Conservation (phyloP, 2,888 invertebrate genomes). For the Eupeodes luniger region DNA sequence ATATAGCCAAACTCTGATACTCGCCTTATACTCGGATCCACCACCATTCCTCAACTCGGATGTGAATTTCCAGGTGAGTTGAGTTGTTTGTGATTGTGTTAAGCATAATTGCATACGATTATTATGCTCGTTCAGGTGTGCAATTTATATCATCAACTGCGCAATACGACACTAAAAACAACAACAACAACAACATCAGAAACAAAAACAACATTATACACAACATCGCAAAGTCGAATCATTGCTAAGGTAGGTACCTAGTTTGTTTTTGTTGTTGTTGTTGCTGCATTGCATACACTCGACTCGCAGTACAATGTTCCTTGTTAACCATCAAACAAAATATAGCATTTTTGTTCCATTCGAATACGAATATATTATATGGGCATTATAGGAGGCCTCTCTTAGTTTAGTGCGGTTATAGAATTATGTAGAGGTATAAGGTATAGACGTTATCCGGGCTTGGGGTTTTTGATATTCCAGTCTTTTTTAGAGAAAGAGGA, state of each 20-base stretch:
- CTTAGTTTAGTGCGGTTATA: neutral
- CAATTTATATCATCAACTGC: slow-evolving; percentile 80
- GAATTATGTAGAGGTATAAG: neutral
- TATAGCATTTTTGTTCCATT: slow-evolving; percentile 50
- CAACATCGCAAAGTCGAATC: slow-evolving; percentile 6
- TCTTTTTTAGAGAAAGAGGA: slow-evolving; percentile 6
- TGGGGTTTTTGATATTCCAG: slow-evolving; percentile 14
- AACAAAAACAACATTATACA: slow-evolving; percentile 12
- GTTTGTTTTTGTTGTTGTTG: slow-evolving; percentile 35
- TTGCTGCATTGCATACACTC: too few species aligned
- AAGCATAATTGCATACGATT: slow-evolving; percentile 84
- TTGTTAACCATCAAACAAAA: slow-evolving; percentile 74
- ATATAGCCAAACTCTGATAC: slow-evolving; percentile 1
- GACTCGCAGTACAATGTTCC: slow-evolving; percentile 16
- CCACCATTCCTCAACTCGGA: slow-evolving; percentile 32
- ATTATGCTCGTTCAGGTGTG: slow-evolving; percentile 84
- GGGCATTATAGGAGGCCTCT: slow-evolving; percentile 1
- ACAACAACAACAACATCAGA: slow-evolving; percentile 37
- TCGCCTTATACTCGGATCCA: neutral
- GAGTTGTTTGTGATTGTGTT: slow-evolving; percentile 81
- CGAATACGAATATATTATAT: slow-evolving; percentile 48
- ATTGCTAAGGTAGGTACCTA: slow-evolving; percentile 44
- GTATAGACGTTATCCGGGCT: slow-evolving; percentile 8
- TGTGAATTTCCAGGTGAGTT: slow-evolving; percentile 70
- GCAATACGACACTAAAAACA: slow-evolving; percentile 44